These are phyloP conservation scores for Apostichopus californicus DNA, from an alignment of 35 echinoderm and acorn worm species.

Conservation along the genomic window DNA sequence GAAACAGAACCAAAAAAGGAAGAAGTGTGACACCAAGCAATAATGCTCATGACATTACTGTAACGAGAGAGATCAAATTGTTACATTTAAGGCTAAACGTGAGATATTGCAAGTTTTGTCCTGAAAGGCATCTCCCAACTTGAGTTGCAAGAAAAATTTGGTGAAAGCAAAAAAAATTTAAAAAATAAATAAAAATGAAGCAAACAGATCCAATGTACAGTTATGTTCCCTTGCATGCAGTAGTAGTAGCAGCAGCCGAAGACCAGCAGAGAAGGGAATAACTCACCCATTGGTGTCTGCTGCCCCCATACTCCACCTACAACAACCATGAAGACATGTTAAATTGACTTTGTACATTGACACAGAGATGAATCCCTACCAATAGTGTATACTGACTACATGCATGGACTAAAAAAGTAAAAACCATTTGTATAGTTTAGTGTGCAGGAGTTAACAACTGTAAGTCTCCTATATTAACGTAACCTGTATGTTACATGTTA, in stretches of 20 bases:
- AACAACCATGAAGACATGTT: constrained; percentile 16
- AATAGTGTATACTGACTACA: no score
- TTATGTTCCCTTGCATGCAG: constrained; percentile 15
- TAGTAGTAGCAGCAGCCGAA: not conserved
- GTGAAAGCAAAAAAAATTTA: not conserved
- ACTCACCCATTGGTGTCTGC: constrained; percentile 35
- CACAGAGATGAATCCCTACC: not conserved
- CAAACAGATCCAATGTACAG: not conserved
- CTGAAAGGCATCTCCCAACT: not conserved
- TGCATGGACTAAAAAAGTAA: no score
- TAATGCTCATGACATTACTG: no score
- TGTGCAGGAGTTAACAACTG: no score
- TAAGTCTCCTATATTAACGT: no score
- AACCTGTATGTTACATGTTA: no score
- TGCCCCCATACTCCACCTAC: constrained; percentile 39
- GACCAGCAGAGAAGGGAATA: not conserved
- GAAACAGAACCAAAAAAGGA: no score
- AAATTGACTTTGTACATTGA: not conserved
- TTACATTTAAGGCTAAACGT: not conserved
- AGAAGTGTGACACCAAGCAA: no score
- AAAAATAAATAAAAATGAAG: not conserved
- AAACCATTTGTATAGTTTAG: no score
- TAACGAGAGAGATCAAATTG: not conserved
- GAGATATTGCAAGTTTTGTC: not conserved
- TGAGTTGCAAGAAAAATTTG: not conserved